These are phyloP conservation scores for Solenodon paradoxus DNA, from an alignment of 2,113 vertebrate species.

Conservation along the genomic window DNA sequence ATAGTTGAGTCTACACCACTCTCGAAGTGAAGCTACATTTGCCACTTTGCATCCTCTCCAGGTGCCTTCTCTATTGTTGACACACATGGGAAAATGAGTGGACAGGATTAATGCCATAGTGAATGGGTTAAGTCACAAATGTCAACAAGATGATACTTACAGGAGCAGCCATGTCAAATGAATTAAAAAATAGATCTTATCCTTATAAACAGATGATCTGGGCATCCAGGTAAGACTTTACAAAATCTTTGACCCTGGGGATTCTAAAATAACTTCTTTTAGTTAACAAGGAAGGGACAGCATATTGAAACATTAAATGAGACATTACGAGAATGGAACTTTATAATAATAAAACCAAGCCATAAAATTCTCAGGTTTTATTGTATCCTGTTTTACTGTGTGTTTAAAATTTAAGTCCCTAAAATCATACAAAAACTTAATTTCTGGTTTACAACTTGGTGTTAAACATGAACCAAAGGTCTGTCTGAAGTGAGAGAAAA, in stretches of 20 bases:
- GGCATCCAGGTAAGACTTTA: neutral
- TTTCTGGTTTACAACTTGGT: neutral
- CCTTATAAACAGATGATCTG: neutral
- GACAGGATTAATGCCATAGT: neutral
- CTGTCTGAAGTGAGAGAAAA: neutral
- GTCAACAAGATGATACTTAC: neutral
- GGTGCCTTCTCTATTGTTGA: neutral
- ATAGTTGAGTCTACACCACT: neutral
- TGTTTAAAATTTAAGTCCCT: neutral
- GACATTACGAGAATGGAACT: neutral
- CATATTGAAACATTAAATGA: neutral
- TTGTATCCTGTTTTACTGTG: neutral
- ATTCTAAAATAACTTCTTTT: neutral
- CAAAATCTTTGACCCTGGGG: neutral
- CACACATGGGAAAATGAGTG: neutral
- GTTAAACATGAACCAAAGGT: neutral
- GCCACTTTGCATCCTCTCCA: neutral
- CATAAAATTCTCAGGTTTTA: neutral
- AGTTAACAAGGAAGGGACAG: neutral
- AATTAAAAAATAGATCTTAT: neutral
- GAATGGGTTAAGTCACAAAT: neutral
- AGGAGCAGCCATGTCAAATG: neutral
- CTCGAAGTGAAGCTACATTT: neutral
- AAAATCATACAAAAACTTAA: neutral
- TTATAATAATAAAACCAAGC: neutral